A percentile compares a stretch with the other conserved stretches of the same genome.
Evolutionary conservation across 1,140 invertebrate genomes (phyloP).

Genomic region (Venturia canescens): DNA sequence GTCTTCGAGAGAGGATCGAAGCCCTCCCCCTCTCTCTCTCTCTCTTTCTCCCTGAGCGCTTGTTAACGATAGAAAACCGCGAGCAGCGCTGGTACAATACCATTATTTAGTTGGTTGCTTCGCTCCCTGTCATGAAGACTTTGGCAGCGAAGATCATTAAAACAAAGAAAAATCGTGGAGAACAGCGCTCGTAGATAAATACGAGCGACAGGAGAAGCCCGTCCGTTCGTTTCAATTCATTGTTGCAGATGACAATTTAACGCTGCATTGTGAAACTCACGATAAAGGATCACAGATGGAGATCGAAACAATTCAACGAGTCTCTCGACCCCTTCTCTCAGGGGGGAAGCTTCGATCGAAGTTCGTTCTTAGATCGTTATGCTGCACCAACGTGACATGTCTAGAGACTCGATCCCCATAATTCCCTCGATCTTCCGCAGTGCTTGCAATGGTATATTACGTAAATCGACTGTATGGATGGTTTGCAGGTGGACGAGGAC

Average conservation of each 20-base stretch:
- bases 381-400: no score
- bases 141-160: constrained; percentile 54
- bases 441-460: neutral
- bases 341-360: no score
- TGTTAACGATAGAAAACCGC: constrained; percentile 76
- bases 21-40: neutral
- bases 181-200: neutral
- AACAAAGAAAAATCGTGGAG: neutral
- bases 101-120: constrained; percentile 72
- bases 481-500: constrained; percentile 52
- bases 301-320: no score
- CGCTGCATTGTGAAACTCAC: no score
- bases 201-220: constrained; percentile 58
- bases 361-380: no score
- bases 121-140: neutral
- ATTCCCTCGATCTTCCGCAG: no score
- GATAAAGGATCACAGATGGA: no score
- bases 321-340: no score
- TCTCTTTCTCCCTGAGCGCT: constrained; percentile 49
- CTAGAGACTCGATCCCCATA: no score
- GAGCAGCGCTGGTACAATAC: constrained; percentile 71
- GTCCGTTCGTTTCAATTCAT: constrained; percentile 71
- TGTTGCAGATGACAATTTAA: no score
- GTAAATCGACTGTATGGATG: neutral
- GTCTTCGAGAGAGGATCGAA: neutral